Percentiles rank a stretch among this genome's conserved stretches.
Conservation (phyloP, 2,797 vertebrate genomes). For the Notamacropus eugenii region DNA sequence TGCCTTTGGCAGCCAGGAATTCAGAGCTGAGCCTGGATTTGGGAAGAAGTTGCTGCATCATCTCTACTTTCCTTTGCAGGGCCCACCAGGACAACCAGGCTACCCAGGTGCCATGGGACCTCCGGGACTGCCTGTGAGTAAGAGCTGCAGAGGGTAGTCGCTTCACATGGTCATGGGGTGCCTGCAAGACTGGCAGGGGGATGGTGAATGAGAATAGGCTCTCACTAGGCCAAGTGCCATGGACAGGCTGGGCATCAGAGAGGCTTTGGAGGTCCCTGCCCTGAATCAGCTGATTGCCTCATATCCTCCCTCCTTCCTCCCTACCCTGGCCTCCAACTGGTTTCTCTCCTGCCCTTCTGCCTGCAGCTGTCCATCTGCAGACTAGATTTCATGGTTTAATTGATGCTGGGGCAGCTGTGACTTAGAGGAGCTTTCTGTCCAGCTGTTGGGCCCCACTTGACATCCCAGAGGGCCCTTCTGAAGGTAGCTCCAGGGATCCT, state of each 20-base stretch:
- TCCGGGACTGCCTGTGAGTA: conserved; percentile 94
- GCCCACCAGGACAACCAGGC: conserved; percentile 91
- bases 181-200: neutral
- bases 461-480: neutral
- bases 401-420: neutral
- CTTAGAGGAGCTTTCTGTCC: neutral
- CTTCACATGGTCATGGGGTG: neutral
- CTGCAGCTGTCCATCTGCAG: neutral
- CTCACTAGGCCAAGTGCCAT: neutral
- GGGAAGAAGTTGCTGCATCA: neutral
- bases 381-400: neutral
- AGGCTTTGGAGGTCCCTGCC: neutral
- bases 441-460: neutral
- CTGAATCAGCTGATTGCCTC: neutral
- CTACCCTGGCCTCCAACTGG: neutral
- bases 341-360: neutral
- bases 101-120: conserved; percentile 94
- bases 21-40: neutral
- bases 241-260: neutral
- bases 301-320: neutral
- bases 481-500: neutral
- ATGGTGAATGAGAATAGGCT: neutral
- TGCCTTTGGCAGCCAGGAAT: neutral
- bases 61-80: conserved; percentile 83
- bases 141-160: neutral